Evolutionary conservation across 2,888 invertebrate species (phyloP), one percentile per base, ranked within the genome.

Genomic region (Catocala sponsa): DNA sequence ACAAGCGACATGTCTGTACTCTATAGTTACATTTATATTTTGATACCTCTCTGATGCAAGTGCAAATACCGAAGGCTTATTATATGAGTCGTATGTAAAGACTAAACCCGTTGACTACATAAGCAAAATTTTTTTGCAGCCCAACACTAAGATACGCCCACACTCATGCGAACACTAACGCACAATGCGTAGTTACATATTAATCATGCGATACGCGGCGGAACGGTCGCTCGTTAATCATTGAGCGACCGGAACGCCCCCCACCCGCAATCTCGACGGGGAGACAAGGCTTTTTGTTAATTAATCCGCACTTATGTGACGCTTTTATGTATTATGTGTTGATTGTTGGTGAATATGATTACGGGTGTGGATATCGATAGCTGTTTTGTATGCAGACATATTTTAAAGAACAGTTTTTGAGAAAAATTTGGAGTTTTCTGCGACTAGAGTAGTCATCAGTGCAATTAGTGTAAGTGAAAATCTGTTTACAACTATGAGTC

Each of bases 221-320:
- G 88, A 88, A 84, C 85, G 88, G 81, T 76, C 78, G 87, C 76
- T 92, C 92, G 90, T 92, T 92, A 92, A 92, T 92, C 92, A 92
- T 90, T 85, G 86, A 81, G 86, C 86, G 88, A 86, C 84, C 83
- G 85, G 81, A 87, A 83, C 88, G 86, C 87, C 84, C 86, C 78
- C 68, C 79, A 59, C 78, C 77, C 80, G 80, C 77, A 79, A 77
- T 77, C 77, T 77, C 85, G 83, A 82, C 82, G 81, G 80, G 81
- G 79, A 72, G 63, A 63, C 82, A 80, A 82, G 83, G 88, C 90
- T 92, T 92, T 93, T 92, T 92, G 92, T 91, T 93, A 92, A 93
- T 93, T 93, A 92, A 91, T 91, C 90, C 86, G 77, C 79, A 84
- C 82, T 83, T 79, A 77, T 77, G 83, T 77, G 80, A 77, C 75